Conservation (phyloP, 2,888 invertebrate genomes). For the Pollenia labialis region DNA sequence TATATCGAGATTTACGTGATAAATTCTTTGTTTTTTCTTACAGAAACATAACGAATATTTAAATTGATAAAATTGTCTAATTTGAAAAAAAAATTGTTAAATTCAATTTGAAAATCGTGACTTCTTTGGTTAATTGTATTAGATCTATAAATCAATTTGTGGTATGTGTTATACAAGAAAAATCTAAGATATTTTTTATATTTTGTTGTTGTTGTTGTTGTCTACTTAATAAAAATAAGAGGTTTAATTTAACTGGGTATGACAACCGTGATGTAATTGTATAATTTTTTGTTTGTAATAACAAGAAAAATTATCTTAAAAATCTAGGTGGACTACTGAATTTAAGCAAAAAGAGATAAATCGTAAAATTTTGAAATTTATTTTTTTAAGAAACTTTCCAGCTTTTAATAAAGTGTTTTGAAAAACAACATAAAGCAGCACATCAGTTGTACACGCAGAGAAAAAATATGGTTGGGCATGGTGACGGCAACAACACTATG, state of each 20-base stretch:
- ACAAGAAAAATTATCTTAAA: constrained; percentile 32
- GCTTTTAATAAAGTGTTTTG: too few species aligned
- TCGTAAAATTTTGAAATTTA: too few species aligned
- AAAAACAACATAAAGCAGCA: too few species aligned
- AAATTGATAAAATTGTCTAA: constrained; percentile 53
- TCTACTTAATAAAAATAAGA: not conserved
- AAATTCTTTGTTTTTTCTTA: constrained; percentile 38
- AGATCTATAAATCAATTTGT: constrained; percentile 66
- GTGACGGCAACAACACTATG: too few species aligned
- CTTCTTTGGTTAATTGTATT: constrained; percentile 51
- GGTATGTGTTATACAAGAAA: constrained; percentile 10
- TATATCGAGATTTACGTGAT: constrained; percentile 15
- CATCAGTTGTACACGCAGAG: too few species aligned
- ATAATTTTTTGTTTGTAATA: not conserved
- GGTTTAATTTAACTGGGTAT: not conserved
- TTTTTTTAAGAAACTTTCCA: too few species aligned
- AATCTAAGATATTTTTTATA: not conserved
- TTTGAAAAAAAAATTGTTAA: constrained; percentile 36
- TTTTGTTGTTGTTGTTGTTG: not conserved
- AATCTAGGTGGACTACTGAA: constrained; percentile 24
- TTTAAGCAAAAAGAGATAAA: not conserved
- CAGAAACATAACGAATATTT: constrained; percentile 16
- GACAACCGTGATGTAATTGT: constrained; percentile 57
- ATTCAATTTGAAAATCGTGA: constrained; percentile 64
- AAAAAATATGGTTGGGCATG: too few species aligned